A percentile compares a stretch with the other conserved stretches of the same genome.
These are phyloP conservation scores for Melanerpes formicivorus DNA, from an alignment of 2,113 vertebrate species.

Conservation along the genomic window DNA sequence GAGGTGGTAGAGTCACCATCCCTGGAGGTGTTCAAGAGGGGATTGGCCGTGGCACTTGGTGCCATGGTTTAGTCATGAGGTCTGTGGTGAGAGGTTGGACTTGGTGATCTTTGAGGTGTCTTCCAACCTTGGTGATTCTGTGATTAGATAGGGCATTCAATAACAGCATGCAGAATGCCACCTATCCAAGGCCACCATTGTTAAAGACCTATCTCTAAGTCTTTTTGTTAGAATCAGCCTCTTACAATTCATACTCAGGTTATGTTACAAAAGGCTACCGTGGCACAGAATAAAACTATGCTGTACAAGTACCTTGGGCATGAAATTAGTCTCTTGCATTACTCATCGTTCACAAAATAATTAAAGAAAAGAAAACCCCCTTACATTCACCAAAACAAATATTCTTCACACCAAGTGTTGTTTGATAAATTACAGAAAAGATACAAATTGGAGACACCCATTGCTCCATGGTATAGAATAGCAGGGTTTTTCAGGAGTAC, in stretches of 20 bases:
- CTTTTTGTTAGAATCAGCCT: not conserved
- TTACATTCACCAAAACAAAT: not conserved
- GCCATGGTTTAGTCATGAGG: too few relatives aligned
- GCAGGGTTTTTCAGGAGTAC: not conserved
- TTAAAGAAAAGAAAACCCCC: accelerated
- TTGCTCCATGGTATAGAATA: not conserved
- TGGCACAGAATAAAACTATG: not conserved
- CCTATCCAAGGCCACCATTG: not conserved
- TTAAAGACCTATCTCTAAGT: not conserved
- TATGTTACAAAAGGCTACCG: not conserved
- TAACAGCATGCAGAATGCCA: not conserved
- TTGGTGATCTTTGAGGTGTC: too few relatives aligned
- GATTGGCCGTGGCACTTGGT: too few relatives aligned
- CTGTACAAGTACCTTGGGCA: not conserved
- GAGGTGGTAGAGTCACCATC: too few relatives aligned
- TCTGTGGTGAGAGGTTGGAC: too few relatives aligned
- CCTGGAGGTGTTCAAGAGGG: too few relatives aligned
- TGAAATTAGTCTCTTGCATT: not conserved
- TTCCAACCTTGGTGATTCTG: too few relatives aligned
- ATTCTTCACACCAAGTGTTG: not conserved
- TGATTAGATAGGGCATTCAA: not conserved
- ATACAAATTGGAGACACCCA: not conserved
- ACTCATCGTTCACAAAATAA: not conserved
- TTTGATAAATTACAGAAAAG: not conserved
- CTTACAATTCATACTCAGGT: not conserved